These are phyloP conservation scores for Dendroctonus valens DNA, from an alignment of 1,140 invertebrate genomes.

Conservation along the genomic window DNA sequence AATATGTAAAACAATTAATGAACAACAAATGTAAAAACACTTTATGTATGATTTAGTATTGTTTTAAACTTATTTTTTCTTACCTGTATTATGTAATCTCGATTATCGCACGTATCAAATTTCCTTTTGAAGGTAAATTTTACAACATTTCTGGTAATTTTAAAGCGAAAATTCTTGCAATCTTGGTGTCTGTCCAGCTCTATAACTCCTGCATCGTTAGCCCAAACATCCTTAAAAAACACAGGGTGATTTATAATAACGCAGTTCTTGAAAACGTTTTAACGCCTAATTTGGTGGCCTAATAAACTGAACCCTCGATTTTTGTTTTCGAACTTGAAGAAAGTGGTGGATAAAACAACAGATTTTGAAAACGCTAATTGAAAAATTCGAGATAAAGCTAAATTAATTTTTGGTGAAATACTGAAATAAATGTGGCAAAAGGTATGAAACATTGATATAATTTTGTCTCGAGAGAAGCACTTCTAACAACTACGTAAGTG, in stretches of 20 bases:
- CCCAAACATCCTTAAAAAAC: conserved; percentile 69
- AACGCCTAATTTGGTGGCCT: too few species aligned
- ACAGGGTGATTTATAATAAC: too few species aligned
- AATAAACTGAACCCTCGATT: too few species aligned
- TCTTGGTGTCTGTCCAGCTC: conserved; percentile 75
- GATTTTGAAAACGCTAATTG: too few species aligned
- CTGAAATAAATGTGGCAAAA: not conserved
- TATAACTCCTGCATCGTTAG: conserved; percentile 66
- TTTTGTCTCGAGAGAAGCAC: not conserved
- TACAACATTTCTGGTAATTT: conserved; percentile 55
- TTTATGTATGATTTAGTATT: not conserved
- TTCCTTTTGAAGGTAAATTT: conserved; percentile 75
- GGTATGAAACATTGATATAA: not conserved
- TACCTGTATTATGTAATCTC: conserved; percentile 88
- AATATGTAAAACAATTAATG: too few species aligned
- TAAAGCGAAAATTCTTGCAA: conserved; percentile 69
- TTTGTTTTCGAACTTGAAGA: too few species aligned
- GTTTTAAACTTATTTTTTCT: conserved; percentile 29
- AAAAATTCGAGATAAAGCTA: too few species aligned
- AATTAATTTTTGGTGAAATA: too few species aligned
- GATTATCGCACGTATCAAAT: conserved; percentile 89
- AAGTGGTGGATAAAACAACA: too few species aligned
- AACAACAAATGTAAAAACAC: too few species aligned
- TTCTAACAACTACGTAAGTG: too few species aligned
- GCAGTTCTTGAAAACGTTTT: too few species aligned